Evolutionary conservation across 2,113 vertebrate species (phyloP), one percentile per base, ranked within the genome.

Genomic region (Delphinapterus leucas): DNA sequence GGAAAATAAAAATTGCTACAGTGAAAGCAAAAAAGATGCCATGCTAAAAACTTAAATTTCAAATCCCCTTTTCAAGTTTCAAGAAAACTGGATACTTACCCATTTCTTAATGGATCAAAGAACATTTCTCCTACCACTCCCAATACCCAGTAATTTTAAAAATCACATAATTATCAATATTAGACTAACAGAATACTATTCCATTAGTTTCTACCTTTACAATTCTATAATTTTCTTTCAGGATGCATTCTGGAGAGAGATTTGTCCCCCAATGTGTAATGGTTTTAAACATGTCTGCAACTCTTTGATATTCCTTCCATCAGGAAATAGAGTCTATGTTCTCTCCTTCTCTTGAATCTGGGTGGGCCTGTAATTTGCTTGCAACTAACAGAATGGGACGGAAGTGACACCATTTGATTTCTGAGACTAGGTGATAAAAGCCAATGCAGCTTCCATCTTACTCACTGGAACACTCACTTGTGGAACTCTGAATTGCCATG

Each of bases 91-190:
- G 49, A 47, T 71, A 38, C 31, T 79, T 55, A 55, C 15, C 82
- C 86, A 92, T 92, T 96, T 94, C 36, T 82, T 80, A 92, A 97
- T 47, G 58, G 25, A 86, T 68, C 15, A 87, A 96, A 88, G 17
- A 73, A 93, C 4, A 55, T 76, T 90, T 96, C 9, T 84, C 70
- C 38, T 82, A 82, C 18, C 9, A 67, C 2, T 10, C 0, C 11
- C 38, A 82, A 90, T 55, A 31, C 1, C 60, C 63, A 84, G 12
- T 65, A 92, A 49, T 67, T 79, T 79, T 33, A 55, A 93, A 87
- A 93, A 70, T 76, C 12, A 77, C 33, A n/a, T 82, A 80, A 65
- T 83, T 92, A 81, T 60, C 60, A 81, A 92, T 47, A 92, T 90
- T 36, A 79, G n/a, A 53, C 18, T 49, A 60, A 47, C 25, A 79